Evolutionary conservation across 2,888 invertebrate species (phyloP), one percentile per base, ranked within the genome.

Genomic region (Syrista parreyssii): DNA sequence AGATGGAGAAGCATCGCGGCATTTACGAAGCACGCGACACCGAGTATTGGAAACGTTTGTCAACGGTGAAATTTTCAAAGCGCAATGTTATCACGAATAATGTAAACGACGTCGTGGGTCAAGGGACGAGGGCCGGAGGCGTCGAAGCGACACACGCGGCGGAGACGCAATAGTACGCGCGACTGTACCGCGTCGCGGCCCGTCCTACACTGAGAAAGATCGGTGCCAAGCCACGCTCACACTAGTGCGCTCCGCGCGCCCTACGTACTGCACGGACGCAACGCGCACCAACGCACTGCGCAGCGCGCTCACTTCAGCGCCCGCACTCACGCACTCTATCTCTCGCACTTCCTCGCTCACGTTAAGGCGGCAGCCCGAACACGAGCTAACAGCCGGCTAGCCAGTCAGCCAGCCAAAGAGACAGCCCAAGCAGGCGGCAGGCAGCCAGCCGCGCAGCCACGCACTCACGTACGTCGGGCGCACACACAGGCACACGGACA

Each of bases 131-230:
- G 15, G 15, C 4, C 40, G 15, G 15, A 40, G 40, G 40, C 40
- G 40, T 40, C 40, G 40, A 15, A 15, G 15, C 69, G 69, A 32
- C 69, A 69, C 69, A 15, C 69, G 32, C 30, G 32, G 30, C 0
- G 30, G 30, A 69, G 15, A 33, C 73, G 73, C 73, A 33, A 32
- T 4, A 9, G 33, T 23, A 75, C 75, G 74, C 82, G 81, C 82
- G 74, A 80, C 81, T 84, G 79, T 78, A 83, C 83, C 79, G 82
- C 83, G 79, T 84, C 84, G 84, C 84, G 85, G 87, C 78, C 85
- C 84, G 85, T 83, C 84, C 85, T 84, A 86, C 86, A 90, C 90
- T 90, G 90, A 88, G 87, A 86, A 84, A 85, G 87, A 88, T 85
- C 85, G 86, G 82, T 86, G 84, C 85, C 81, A 85, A 86, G 86